Evolutionary conservation across 2,113 vertebrate genomes (phyloP).

Genomic region (Abramis brama): DNA sequence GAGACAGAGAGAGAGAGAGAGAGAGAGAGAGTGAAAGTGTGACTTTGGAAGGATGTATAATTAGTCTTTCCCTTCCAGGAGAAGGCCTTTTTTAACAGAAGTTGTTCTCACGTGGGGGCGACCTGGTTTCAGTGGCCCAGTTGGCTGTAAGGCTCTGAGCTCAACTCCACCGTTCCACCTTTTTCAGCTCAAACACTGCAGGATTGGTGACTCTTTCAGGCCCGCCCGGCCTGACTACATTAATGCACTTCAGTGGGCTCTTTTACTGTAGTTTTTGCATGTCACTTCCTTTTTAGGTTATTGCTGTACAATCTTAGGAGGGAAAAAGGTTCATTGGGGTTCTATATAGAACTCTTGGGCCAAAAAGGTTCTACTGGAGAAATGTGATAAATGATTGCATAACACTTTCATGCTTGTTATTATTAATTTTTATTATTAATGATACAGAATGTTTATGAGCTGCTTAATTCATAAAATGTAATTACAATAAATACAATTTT

Average conservation of each 20-base stretch:
- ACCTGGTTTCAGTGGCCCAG: conserved; percentile 78
- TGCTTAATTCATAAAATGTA: no score
- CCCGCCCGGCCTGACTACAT: conserved; percentile 13
- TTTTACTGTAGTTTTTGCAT: neutral
- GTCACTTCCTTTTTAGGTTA: neutral
- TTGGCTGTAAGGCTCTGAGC: conserved; percentile 62
- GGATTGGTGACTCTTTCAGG: conserved; percentile 25
- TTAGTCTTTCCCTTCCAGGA: conserved; percentile 77
- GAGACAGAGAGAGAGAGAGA: conserved; percentile 51
- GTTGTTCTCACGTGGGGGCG: conserved; percentile 68
- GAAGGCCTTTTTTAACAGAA: conserved; percentile 68
- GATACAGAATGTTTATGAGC: no score
- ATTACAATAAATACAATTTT: no score
- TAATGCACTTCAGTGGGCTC: neutral
- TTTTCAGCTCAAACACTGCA: conserved; percentile 36
- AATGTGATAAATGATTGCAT: no score
- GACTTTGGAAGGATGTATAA: conserved; percentile 80
- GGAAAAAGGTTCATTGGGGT: no score
- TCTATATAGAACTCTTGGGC: no score
- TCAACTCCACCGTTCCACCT: conserved; percentile 7
- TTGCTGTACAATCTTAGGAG: neutral
- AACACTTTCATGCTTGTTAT: no score
- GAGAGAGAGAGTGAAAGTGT: conserved; percentile 52
- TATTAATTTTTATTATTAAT: no score
- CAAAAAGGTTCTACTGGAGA: no score